Percentiles rank a stretch among this genome's conserved stretches.
phyloP scores from a whole-genome alignment of 2,888 invertebrate genomes.

The Clunio marinus region DNA sequence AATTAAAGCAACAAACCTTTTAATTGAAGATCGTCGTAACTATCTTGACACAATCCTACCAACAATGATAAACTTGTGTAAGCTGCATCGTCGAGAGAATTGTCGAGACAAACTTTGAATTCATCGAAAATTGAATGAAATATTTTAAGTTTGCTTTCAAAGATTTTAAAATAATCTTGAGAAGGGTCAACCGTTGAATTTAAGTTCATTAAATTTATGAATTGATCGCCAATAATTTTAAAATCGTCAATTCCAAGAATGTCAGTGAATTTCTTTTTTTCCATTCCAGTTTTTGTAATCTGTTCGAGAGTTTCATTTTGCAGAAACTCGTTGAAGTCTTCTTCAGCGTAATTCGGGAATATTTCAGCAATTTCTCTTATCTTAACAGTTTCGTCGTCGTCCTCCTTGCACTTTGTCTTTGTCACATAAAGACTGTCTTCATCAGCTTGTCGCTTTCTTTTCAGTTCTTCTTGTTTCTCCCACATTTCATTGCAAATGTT shows the following conservation, averaged over 20 bases:
- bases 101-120: conserved; percentile 45
- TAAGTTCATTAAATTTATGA: conserved; percentile 46
- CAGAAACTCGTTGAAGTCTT: conserved; percentile 66
- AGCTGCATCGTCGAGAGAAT: conserved; percentile 45
- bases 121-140: conserved; percentile 46
- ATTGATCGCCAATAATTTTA: conserved; percentile 46
- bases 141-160: conserved; percentile 46
- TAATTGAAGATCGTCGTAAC: conserved; percentile 43
- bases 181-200: conserved; percentile 43
- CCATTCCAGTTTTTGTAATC: conserved; percentile 41
- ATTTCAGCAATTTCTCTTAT: conserved; percentile 62
- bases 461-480: conserved; percentile 69
- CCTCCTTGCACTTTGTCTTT: conserved; percentile 63
- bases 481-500: conserved; percentile 65
- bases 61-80: conserved; percentile 47
- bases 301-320: conserved; percentile 55
- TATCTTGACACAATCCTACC: conserved; percentile 47
- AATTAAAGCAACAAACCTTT: not conserved
- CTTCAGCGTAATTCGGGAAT: conserved; percentile 65
- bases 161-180: conserved; percentile 40
- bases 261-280: conserved; percentile 41
- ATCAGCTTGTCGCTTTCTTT: conserved; percentile 63
- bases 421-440: conserved; percentile 73
- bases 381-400: conserved; percentile 65
- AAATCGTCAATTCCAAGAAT: conserved; percentile 38